Conservation (phyloP, 2,888 invertebrate species). For the Melanargia galathea region DNA sequence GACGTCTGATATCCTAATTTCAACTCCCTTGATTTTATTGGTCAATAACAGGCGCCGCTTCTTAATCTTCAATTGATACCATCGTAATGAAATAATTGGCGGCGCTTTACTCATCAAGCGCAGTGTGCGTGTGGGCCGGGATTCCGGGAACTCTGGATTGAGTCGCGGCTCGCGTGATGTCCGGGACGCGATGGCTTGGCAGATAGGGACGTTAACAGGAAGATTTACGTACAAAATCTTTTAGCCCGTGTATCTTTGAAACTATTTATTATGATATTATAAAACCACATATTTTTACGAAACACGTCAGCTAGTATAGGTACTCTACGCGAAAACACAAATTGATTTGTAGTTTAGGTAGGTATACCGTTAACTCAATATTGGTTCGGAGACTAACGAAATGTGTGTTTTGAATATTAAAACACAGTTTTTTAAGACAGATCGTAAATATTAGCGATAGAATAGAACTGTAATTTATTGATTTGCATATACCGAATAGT, state of each 20-base stretch:
- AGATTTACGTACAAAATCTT: background rate
- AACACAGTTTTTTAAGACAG: conserved; percentile 1
- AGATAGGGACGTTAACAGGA: background rate
- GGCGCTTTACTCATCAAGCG: conserved; percentile 19
- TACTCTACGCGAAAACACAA: background rate
- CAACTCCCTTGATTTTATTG: background rate
- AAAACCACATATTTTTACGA: no score
- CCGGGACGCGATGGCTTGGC: conserved; percentile 13
- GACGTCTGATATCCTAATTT: background rate
- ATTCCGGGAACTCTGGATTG: conserved; percentile 40
- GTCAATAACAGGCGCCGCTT: background rate
- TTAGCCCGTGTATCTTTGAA: no score
- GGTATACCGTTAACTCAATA: conserved; percentile 5
- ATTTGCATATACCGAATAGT: background rate
- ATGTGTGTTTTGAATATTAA: conserved; percentile 4
- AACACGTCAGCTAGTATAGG: no score
- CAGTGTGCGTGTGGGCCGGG: conserved; percentile 33
- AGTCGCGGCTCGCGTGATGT: conserved; percentile 30
- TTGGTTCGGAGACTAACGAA: background rate
- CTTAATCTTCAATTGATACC: conserved; percentile 1
- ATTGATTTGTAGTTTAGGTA: background rate
- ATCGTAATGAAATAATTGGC: conserved; percentile 29
- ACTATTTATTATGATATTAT: background rate
- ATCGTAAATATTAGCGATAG: background rate
- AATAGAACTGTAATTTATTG: conserved; percentile 1